A percentile compares a stretch with the other conserved stretches of the same genome.
Evolutionary conservation across 2,888 invertebrate species (phyloP).

Genomic region (Aleiodes alternator): DNA sequence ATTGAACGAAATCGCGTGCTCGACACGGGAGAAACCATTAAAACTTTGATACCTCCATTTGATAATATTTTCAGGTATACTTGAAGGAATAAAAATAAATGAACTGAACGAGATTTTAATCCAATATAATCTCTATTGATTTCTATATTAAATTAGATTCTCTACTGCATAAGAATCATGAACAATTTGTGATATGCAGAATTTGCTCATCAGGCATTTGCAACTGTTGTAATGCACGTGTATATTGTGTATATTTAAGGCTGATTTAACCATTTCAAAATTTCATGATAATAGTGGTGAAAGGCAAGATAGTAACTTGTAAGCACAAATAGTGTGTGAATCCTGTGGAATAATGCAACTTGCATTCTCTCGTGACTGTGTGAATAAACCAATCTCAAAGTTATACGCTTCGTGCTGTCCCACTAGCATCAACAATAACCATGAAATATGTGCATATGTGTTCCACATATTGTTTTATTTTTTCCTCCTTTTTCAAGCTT

Average conservation of each 20-base stretch:
- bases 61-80: conserved; percentile 8
- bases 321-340: no score
- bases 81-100: neutral
- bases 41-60: conserved; percentile 18
- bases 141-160: neutral
- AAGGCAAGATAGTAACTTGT: no score
- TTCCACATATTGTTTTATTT: neutral
- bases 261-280: no score
- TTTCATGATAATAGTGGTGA: no score
- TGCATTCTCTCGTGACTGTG: conserved; percentile 51
- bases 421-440: conserved; percentile 1
- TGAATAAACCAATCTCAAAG: conserved; percentile 47
- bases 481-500: neutral
- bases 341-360: neutral
- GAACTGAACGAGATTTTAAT: conserved; percentile 9
- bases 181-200: neutral
- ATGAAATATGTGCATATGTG: neutral
- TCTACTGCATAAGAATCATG: neutral
- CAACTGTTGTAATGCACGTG: neutral
- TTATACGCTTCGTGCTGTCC: conserved; percentile 38
- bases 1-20: conserved; percentile 16
- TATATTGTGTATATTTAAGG: neutral
- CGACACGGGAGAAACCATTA: conserved; percentile 12
- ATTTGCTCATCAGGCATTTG: no score
- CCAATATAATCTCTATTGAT: conserved; percentile 18